Percentiles rank a stretch among this genome's conserved stretches.
These are phyloP conservation scores for Ommatoiulus sabulosus DNA, from an alignment of 2,888 invertebrate species.

Conservation along the genomic window DNA sequence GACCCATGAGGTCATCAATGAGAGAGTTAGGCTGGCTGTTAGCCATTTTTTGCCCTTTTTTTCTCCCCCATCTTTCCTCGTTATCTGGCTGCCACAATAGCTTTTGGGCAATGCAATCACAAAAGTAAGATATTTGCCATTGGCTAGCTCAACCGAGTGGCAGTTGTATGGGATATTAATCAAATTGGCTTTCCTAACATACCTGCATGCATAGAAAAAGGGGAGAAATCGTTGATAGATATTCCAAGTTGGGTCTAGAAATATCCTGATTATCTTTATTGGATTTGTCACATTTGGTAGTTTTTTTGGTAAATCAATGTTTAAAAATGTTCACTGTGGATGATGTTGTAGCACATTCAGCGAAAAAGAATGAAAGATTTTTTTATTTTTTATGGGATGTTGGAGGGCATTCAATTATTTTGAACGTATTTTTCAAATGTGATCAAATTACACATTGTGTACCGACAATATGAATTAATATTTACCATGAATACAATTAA, in stretches of 20 bases:
- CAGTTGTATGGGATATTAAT: conserved; percentile 34
- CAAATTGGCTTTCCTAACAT: background rate
- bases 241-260: no score
- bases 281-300: background rate
- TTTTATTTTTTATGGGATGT: no score
- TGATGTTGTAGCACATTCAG: no score
- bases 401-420: no score
- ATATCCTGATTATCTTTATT: background rate
- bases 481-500: no score
- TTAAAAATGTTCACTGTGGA: no score
- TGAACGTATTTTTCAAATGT: no score
- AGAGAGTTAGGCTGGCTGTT: conserved; percentile 17
- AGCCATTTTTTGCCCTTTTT: conserved; percentile 25
- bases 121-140: conserved; percentile 34
- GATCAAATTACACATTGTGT: no score
- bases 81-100: conserved; percentile 22
- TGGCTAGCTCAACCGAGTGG: conserved; percentile 26
- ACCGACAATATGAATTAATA: no score
- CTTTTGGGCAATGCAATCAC: conserved; percentile 34
- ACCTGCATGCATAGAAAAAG: conserved; percentile 13
- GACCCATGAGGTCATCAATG: conserved; percentile 34
- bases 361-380: background rate
- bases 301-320: no score
- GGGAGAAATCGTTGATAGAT: conserved; percentile 4
- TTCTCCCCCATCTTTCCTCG: conserved; percentile 34